These are phyloP conservation scores for Brachionus paranguensis DNA, from an alignment of 1,140 invertebrate genomes.

Conservation along the genomic window DNA sequence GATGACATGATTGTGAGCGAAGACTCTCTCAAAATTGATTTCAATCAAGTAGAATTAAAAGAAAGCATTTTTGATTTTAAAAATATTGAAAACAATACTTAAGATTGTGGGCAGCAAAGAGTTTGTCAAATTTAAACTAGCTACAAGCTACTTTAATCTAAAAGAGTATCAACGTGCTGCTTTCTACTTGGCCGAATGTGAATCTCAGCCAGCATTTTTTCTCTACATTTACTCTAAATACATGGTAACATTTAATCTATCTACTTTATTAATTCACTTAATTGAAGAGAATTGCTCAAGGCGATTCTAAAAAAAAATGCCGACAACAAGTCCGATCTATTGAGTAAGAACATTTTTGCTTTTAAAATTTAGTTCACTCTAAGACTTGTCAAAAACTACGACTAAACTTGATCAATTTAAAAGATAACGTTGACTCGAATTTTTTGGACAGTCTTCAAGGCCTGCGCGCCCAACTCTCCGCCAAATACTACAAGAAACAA, in stretches of 20 bases:
- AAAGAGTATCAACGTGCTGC: constrained; percentile 85
- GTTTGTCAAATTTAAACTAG: constrained; percentile 63
- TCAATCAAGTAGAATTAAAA: not conserved
- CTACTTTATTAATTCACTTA: no score
- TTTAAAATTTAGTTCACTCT: no score
- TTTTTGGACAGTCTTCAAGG: constrained; percentile 34
- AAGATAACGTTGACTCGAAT: not conserved
- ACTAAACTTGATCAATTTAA: not conserved
- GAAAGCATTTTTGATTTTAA: not conserved
- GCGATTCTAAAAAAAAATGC: constrained; percentile 5
- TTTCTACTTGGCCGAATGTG: constrained; percentile 69
- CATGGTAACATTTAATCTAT: constrained; percentile 53
- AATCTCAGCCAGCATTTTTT: constrained; percentile 66
- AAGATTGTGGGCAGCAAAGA: constrained; percentile 40
- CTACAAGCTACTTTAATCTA: constrained; percentile 82
- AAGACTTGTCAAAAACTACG: not conserved
- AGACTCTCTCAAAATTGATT: not conserved
- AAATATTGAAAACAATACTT: not conserved
- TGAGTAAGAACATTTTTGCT: not conserved
- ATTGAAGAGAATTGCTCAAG: not conserved
- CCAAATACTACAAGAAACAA: not conserved
- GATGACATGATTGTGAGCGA: constrained; percentile 6
- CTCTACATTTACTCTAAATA: constrained; percentile 77
- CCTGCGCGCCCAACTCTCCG: constrained; percentile 45
- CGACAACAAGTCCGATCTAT: constrained; percentile 20